Base-by-base conservation (phyloP, 2,888 invertebrate genomes). In the Octonoba sinensis region DNA sequence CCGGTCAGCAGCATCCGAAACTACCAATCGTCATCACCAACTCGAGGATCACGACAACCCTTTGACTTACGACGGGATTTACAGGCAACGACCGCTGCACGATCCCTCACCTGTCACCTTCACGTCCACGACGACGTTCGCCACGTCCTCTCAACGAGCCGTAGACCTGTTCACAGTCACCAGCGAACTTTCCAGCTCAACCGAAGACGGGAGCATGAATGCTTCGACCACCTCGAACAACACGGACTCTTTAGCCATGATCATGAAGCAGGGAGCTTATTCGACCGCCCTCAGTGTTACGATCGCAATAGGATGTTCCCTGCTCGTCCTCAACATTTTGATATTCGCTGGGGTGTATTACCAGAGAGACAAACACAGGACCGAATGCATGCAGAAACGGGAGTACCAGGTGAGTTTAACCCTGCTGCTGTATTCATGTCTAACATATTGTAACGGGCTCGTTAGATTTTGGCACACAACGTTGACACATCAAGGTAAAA, bases 281-380 rank as follows among this genome's bases (percentile, higher is more conserved):
- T 95, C 95, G 8, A 95, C 95, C 0, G 96, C 95, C 0, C 90
- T 96, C 22, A 94, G 95, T 11, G 94, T 96, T 49, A 96, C 96
- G 22, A 95, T 97, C 86, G 97, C 96, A 64, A 96, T 97, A 85
- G 97, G 97, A 54, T 96, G 96, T 87, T 95, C 96, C 6, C 89
- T 97, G 75, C 91, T 97, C 22, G 95, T 97, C 86, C 90, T 97
- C 2, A 97, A 97, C 88, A 95, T 96, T 54, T 90, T 97, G 27
- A 96, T 97, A 87, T 97, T 97, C 87, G 96, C 96, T 71, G 96
- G 96, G 4, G 95, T 97, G 0, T 97, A 96, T 88, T 96, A 96
- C 87, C 96, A 97, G 87, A 86, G 89, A 74, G 88, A 89, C 65
- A 82, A 84, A 18, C 54, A 69, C 24, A 60, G 71, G 15, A 67